Base-by-base conservation (phyloP, 2,888 invertebrate species). In the Alviniconcha strummeri region DNA sequence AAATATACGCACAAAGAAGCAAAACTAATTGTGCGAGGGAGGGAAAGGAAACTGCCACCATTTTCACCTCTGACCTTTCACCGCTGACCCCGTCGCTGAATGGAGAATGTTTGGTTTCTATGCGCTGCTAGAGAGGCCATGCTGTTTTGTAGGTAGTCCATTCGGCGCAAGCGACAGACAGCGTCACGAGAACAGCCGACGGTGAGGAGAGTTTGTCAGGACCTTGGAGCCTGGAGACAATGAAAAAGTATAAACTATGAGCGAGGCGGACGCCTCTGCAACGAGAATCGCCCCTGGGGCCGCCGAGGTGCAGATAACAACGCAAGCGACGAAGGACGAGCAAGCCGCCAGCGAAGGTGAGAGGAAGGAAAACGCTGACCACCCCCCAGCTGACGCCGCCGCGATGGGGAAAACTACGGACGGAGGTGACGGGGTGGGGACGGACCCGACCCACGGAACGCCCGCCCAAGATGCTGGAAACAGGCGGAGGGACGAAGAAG, bases 81-180 rank as follows among this genome's bases (percentile, higher is more conserved):
- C 64, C 19, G 57, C 52, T 77, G 77, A 82, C 82, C 82, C 69
- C 67, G 82, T 81, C 81, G 81, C 69, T 69, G 76, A 82, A 82
- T 76, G 82, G 69, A 60, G 80, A 84, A 79, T 89, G 89, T 90
- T 90, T 89, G 88, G 90, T 90, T 88, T 89, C 90, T 86, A 90
- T 87, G 90, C 87, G 85, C 86, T 82, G 85, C 85, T 88, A 85
- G 71, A 82, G 74, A 84, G 80, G 82, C 82, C 82, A 85, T 81
- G 82, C 72, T 74, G 79, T 67, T 71, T 57, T n/a, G 17, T 36
- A 36, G 36, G 36, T 36, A 36, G 36, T 36, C 3, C 36, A 56
- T 15, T 60, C 60, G 78, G 67, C 56, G 55, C 82, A 64, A 55
- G 72, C 57, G n/a, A 79, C 19, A n/a, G 71, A 80, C 52, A 56